Evolutionary conservation across 2,113 vertebrate species (phyloP), one percentile per base, ranked within the genome.

Genomic region (Nycticebus coucang): DNA sequence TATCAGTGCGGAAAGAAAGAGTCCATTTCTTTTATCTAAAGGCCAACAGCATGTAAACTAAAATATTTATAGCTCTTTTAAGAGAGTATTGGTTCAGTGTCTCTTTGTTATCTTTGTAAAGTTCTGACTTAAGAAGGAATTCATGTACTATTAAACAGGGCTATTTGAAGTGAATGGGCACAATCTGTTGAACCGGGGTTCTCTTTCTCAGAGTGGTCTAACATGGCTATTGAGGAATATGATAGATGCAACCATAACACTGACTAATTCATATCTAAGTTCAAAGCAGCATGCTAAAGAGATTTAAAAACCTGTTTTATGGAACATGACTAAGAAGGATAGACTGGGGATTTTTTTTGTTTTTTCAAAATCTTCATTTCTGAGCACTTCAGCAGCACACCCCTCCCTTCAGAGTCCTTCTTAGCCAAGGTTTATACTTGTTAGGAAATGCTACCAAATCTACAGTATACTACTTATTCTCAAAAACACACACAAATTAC

Each of bases 61-160:
- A 96, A 91, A 91, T 59, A 96, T 75, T 89, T 87, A 57, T 69
- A 69, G 41, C 14, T 55, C 50, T 91, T 89, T 87, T 93, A 62
- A 87, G 57, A 91, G 8, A 57, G 3, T 28, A 50, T 82, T 14
- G 13, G 15, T 60, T 93, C 28, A 93, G 84, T 77, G 93, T 62
- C 21, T 78, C 26, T 79, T 30, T 94, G 62, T 92, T 87, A 37
- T 74, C 59, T 90, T 79, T 82, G 74, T 60, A 69, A 88, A 88
- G 4, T 86, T 68, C 30, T 87, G 33, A 62, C 11, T 79, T 60
- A 72, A 59, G 30, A 68, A 88, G 90, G 24, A 90, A 84, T 84
- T 89, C 13, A 83, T 55, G 15, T 35, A 13, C 15, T 81, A 15
- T 77, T 81, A 53, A 69, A 69, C 50, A n/a, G 12, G 81, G 21